Evolutionary conservation across 2,888 invertebrate genomes (phyloP).

Genomic region (Machimus rusticus): DNA sequence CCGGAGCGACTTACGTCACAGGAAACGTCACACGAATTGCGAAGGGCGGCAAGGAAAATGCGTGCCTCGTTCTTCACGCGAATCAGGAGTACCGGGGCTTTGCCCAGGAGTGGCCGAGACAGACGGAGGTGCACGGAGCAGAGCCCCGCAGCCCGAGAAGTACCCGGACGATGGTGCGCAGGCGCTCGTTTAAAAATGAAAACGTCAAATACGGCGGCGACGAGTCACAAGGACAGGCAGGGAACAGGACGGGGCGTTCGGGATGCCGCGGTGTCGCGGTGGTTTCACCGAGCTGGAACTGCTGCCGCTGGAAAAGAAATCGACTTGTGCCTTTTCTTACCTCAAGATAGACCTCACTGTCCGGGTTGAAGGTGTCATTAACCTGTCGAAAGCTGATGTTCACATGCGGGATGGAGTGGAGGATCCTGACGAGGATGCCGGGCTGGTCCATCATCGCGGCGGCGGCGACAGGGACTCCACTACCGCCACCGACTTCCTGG

Average conservation of each 20-base stretch:
- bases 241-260: background rate
- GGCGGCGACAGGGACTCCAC: conserved; percentile 22
- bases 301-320: background rate
- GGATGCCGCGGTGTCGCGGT: background rate
- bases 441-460: conserved; percentile 71
- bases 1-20: conserved; percentile 32
- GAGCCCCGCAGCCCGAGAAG: background rate
- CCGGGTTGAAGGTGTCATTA: conserved; percentile 90
- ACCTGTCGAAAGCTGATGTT: conserved; percentile 88
- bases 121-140: background rate
- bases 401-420: conserved; percentile 90
- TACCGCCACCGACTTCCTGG: conserved; percentile 38
- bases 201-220: conserved; percentile 31
- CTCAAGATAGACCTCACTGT: conserved; percentile 89
- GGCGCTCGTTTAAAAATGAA: conserved; percentile 29
- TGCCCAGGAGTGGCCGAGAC: background rate
- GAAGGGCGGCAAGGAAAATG: background rate
- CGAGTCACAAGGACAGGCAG: background rate
- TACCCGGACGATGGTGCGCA: background rate
- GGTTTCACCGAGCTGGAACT: background rate
- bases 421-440: conserved; percentile 83
- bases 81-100: background rate
- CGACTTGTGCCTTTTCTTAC: conserved; percentile 64
- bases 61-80: background rate
- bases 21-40: conserved; percentile 26